These are phyloP conservation scores for Tetheella fluctuosa DNA, from an alignment of 2,888 invertebrate species.

Conservation along the genomic window DNA sequence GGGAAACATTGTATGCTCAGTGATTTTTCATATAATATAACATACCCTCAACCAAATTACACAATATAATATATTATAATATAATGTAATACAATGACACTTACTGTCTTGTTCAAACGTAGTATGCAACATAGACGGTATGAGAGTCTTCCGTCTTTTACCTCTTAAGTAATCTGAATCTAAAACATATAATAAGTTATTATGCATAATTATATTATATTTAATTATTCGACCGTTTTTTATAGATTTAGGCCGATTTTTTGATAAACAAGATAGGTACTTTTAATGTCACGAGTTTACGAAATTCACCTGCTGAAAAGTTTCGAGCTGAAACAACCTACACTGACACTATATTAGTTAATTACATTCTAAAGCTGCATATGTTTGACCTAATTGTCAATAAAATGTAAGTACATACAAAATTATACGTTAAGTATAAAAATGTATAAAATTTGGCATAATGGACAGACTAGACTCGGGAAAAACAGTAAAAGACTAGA, in stretches of 20 bases:
- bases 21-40: background rate
- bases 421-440: constrained; percentile 30
- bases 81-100: constrained; percentile 42
- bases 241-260: too few species aligned
- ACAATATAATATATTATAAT: constrained; percentile 21
- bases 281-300: too few species aligned
- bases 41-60: constrained; percentile 13
- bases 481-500: constrained; percentile 10
- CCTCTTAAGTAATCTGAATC: constrained; percentile 40
- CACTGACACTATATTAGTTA: too few species aligned
- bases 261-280: too few species aligned
- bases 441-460: constrained; percentile 39
- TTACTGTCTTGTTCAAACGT: constrained; percentile 70
- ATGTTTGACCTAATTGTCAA: constrained; percentile 12
- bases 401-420: constrained; percentile 22
- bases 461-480: constrained; percentile 20
- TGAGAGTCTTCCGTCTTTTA: constrained; percentile 58
- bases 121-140: constrained; percentile 40
- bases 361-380: constrained; percentile 12
- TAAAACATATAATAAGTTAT: constrained; percentile 28
- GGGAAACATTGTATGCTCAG: constrained; percentile 10
- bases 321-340: too few species aligned
- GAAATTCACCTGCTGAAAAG: too few species aligned
- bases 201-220: background rate
- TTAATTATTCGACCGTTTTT: too few species aligned